phyloP scores from a whole-genome alignment of 2,113 vertebrate species.

The Oreochromis aureus region DNA sequence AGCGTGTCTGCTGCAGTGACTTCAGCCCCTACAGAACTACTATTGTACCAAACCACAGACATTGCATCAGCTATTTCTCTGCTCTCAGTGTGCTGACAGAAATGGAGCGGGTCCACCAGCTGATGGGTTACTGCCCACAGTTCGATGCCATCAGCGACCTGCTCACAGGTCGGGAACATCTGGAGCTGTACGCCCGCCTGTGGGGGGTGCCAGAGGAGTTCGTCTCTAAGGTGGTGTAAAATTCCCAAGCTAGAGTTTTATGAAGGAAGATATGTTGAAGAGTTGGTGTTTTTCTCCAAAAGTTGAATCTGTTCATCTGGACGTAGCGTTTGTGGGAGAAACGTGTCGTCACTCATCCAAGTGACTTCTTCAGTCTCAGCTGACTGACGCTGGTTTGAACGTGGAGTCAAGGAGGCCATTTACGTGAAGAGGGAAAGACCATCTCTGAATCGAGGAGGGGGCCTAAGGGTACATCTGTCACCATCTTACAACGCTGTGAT shows the following conservation, averaged over 20 bases:
- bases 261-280: not conserved
- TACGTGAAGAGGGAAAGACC: too few relatives aligned
- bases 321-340: too few relatives aligned
- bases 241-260: not conserved
- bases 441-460: too few relatives aligned
- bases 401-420: too few relatives aligned
- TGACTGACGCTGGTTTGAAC: too few relatives aligned
- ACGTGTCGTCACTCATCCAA: too few relatives aligned
- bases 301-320: too few relatives aligned
- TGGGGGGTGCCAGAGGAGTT: slow-evolving; percentile 77
- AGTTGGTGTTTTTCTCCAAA: not conserved
- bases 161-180: slow-evolving; percentile 83
- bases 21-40: not conserved
- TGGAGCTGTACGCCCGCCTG: slow-evolving; percentile 84
- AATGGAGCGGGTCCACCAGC: slow-evolving; percentile 76
- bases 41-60: not conserved
- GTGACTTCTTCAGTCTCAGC: too few relatives aligned
- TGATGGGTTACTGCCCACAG: slow-evolving; percentile 93
- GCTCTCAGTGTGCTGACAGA: slow-evolving; percentile 74
- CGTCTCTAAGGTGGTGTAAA: slow-evolving; percentile 70
- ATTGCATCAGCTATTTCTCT: not conserved
- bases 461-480: too few relatives aligned
- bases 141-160: slow-evolving; percentile 83
- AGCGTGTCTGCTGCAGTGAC: not conserved
- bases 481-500: too few relatives aligned